phyloP scores from a whole-genome alignment of 2,888 invertebrate species.

The Callosobruchus maculatus region DNA sequence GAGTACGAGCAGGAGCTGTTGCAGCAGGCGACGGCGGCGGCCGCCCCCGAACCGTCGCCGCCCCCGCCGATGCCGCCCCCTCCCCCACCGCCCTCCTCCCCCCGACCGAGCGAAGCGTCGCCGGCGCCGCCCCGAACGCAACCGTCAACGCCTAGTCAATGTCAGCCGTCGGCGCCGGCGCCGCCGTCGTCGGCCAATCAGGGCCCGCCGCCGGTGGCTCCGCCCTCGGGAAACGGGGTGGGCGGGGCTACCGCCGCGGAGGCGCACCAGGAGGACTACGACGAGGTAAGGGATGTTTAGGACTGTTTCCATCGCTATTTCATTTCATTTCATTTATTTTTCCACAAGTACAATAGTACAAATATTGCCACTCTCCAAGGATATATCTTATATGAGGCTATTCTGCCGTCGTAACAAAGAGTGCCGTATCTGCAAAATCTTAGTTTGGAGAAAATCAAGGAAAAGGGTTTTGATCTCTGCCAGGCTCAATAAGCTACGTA shows the following conservation, averaged over 20 bases:
- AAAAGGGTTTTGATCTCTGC: no score
- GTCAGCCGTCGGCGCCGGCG: neutral
- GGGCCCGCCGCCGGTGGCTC: neutral
- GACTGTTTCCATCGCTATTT: no score
- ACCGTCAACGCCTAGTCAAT: neutral
- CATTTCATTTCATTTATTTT: no score
- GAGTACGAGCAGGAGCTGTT: conserved; percentile 43
- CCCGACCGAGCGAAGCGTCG: no score
- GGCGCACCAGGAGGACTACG: conserved; percentile 50
- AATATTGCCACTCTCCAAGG: no score
- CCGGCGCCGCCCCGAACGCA: neutral
- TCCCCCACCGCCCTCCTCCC: neutral
- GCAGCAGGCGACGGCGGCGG: conserved; percentile 9
- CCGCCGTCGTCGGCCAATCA: neutral
- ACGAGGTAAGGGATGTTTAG: conserved; percentile 53
- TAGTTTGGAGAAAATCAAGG: no score
- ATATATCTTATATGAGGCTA: no score
- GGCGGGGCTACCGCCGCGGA: conserved; percentile 1
- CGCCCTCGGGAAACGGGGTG: neutral
- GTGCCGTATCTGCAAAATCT: no score
- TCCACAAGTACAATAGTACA: no score
- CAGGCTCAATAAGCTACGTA: no score
- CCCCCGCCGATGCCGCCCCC: conserved; percentile 12
- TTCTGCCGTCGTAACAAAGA: no score
- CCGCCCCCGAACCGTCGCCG: conserved; percentile 9